A percentile compares a stretch with the other conserved stretches of the same genome.
Conservation (phyloP, 30 jellyfish, hydroid and myxozoan species). For the Hydractinia symbiolongicarpus region DNA sequence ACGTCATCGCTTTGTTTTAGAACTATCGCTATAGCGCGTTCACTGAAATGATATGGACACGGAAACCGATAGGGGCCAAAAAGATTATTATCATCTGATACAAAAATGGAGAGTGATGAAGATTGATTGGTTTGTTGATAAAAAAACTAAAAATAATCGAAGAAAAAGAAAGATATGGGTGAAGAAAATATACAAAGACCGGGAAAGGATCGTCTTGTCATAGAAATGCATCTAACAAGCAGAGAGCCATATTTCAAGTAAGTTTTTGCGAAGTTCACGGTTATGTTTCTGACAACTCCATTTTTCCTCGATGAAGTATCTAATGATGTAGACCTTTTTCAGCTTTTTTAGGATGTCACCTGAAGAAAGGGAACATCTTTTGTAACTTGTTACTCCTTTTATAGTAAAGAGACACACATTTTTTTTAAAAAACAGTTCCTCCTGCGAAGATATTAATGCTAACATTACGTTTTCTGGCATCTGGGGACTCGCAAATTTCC, state of each 20-base stretch:
- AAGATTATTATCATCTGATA: too few species aligned
- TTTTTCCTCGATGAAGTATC: not conserved
- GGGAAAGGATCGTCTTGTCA: too few species aligned
- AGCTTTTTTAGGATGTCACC: conserved; percentile 12
- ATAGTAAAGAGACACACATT: not conserved
- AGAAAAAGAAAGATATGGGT: too few species aligned
- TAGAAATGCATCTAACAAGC: not conserved
- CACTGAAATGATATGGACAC: too few species aligned
- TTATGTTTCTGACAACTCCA: not conserved
- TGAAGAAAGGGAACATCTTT: not conserved
- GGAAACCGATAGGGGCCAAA: too few species aligned
- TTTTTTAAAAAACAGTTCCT: not conserved
- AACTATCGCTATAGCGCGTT: too few species aligned
- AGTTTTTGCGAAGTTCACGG: not conserved
- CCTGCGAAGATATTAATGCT: not conserved
- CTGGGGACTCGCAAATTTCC: conserved; percentile 5
- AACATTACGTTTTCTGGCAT: conserved; percentile 14
- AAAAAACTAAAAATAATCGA: too few species aligned
- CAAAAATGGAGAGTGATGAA: too few species aligned
- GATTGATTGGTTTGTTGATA: too few species aligned
- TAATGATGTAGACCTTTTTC: not conserved
- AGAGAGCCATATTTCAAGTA: conserved; percentile 16
- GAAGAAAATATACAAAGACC: too few species aligned
- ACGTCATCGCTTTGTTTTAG: too few species aligned
- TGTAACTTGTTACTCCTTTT: not conserved